Base-by-base conservation (phyloP, 2,797 vertebrate species). In the Meriones psammophilus region DNA sequence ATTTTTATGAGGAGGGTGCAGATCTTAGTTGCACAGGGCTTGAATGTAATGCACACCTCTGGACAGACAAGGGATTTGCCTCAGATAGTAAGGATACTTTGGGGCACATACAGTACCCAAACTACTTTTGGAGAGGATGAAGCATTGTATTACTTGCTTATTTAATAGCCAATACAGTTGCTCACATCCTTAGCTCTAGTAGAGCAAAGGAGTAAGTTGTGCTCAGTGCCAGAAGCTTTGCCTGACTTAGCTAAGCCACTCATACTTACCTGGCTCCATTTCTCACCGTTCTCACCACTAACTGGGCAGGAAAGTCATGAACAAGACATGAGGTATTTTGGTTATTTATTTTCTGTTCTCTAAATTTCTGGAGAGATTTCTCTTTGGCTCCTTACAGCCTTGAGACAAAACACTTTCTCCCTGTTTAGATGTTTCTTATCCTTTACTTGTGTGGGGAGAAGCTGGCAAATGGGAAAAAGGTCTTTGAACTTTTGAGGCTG, bases 341-440 rank as follows among this genome's bases (percentile, higher is more conserved):
- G 4, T 10, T n/a, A 0, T 24, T 69, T 68, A 50, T 87, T n/a
- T 28, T 17, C 36, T n/a, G 39, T 62, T 39, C 77, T 54, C 89
- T 91, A 58, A 14, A 74, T 90, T 88, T 94, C 74, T 80, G 39
- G 60, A 62, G 81, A 8, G 24, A 12, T 36, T 91, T 89, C 39
- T 83, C 3, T 60, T 54, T 33, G 6, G 9, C 17, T 20, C 14
- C 3, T 62, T 42, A 9, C 26, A 73, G 17, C 8, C 33, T 30
- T 20, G 6, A 66, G 33, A 66, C 76, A 30, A n/a, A 68, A 14
- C 30, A 42, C 3, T 24, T 10, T 74, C 83, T 6, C 24, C 8
- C 0, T 14, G 24, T n/a, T 78, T 42, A 46, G 14, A 17, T 10
- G 0, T 85, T 74, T 64, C 33, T 56, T 80, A 3, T 0, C 8